These are phyloP conservation scores for Microplitis manilae DNA, from an alignment of 2,888 invertebrate genomes.

Conservation along the genomic window DNA sequence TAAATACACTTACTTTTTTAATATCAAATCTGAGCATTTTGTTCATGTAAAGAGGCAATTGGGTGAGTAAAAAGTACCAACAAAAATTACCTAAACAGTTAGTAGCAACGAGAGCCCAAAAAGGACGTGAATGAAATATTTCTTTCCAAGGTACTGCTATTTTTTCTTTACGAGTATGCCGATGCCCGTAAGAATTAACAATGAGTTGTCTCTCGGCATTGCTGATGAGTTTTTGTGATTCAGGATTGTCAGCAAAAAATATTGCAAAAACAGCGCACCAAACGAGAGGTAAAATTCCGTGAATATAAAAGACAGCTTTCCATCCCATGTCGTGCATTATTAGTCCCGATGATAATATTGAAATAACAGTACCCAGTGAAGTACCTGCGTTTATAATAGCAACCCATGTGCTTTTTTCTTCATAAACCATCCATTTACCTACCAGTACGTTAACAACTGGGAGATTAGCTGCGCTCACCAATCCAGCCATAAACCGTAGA, in stretches of 20 bases:
- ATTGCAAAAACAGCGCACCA: constrained; percentile 62
- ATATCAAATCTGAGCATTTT: constrained; percentile 72
- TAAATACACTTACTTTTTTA: constrained; percentile 65
- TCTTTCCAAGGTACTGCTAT: constrained; percentile 69
- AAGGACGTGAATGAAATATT: constrained; percentile 71
- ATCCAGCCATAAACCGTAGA: constrained; percentile 63
- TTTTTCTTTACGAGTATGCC: constrained; percentile 47
- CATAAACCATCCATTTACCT: constrained; percentile 68
- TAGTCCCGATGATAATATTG: constrained; percentile 64
- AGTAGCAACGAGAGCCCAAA: constrained; percentile 70
- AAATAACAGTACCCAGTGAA: constrained; percentile 67
- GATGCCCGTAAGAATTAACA: constrained; percentile 65
- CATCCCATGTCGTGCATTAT: constrained; percentile 61
- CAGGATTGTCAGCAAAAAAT: constrained; percentile 68
- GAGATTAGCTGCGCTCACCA: constrained; percentile 65
- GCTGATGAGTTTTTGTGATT: constrained; percentile 66
- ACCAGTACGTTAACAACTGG: constrained; percentile 67
- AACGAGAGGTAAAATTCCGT: constrained; percentile 63
- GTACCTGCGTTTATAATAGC: constrained; percentile 67
- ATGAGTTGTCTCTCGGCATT: constrained; percentile 66
- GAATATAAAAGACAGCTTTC: constrained; percentile 67
- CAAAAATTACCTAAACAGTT: constrained; percentile 73
- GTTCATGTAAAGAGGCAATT: constrained; percentile 73
- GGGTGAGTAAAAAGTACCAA: constrained; percentile 73
- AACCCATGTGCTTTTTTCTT: constrained; percentile 67